These are phyloP conservation scores for Leucoma salicis DNA, from an alignment of 2,888 invertebrate species.

Conservation along the genomic window DNA sequence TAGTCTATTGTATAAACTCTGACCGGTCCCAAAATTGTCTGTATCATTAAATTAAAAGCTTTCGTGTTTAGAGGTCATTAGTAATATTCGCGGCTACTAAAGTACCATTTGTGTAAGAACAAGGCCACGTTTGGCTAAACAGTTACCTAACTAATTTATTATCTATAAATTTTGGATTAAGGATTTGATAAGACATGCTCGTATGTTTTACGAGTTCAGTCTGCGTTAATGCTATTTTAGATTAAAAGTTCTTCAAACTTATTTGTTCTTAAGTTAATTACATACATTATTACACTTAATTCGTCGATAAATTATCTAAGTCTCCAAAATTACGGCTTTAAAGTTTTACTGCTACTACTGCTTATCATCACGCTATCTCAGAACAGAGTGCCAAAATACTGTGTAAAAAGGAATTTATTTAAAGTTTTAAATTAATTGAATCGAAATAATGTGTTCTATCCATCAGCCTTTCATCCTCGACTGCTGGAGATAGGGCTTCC, in stretches of 20 bases:
- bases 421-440: no score
- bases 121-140: constrained; percentile 54
- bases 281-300: constrained; percentile 8
- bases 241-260: constrained; percentile 29
- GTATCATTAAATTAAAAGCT: constrained; percentile 67
- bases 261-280: no score
- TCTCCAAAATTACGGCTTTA: no score
- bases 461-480: no score
- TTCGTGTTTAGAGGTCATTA: constrained; percentile 66
- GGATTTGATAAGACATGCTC: constrained; percentile 63
- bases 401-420: no score
- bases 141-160: constrained; percentile 64
- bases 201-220: constrained; percentile 47
- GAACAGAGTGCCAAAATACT: no score
- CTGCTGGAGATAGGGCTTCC: no score
- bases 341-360: no score
- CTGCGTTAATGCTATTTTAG: constrained; percentile 40
- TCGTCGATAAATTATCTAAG: constrained; percentile 9
- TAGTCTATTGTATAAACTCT: constrained; percentile 30
- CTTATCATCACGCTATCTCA: no score
- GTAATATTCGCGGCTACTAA: constrained; percentile 59
- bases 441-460: no score
- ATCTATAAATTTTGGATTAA: constrained; percentile 62
- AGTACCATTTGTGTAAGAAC: constrained; percentile 38
- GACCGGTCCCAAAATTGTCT: constrained; percentile 44